Base-by-base conservation (phyloP, 2,888 invertebrate species). In the Microctonus brassicae region DNA sequence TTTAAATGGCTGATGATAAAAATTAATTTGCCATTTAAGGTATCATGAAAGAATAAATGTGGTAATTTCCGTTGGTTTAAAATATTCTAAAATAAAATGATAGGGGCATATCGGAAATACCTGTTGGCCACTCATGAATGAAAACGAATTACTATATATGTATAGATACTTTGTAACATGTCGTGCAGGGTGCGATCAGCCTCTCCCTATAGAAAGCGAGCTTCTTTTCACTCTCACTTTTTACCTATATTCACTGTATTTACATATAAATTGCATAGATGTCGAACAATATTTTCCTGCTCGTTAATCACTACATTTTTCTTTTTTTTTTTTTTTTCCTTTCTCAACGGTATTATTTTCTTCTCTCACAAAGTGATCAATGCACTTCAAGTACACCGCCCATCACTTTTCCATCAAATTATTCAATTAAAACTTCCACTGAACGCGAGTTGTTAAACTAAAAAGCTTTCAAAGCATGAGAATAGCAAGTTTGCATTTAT, bases 101-200 rank as follows among this genome's bases (percentile, higher is more conserved):
- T 69, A 75, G 69, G 70, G 73, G 74, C 33, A 69, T 75, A 80
- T 82, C 79, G 81, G 82, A 82, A 82, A 80, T 83, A 83, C 83
- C 83, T 83, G 83, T 83, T 83, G 79, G 70, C 67, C 73, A 66
- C 72, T 76, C 77, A 75, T 77, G 78, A 81, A 80, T 75, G 78
- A 79, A 79, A 79, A 70, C 63, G 66, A 53, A 52, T 61, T 22
- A 57, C 34, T 58, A 58, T 70, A 52, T 47, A 55, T 20, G 24
- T 39, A 24, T 60, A 65, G 34, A 66, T 39, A 26, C 17, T 22
- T 39, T 17, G 26, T 33, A 26, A 39, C 66, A 66, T 66, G 66
- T 66, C 66, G 57, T 66, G 66, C 66, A 66, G 66, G 66, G 57
- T 66, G 57, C 53, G 53, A 36, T 64, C 64, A 64, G 52, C 13